Evolutionary conservation across 1,140 invertebrate genomes (phyloP).

Genomic region (Solenopsis invicta): DNA sequence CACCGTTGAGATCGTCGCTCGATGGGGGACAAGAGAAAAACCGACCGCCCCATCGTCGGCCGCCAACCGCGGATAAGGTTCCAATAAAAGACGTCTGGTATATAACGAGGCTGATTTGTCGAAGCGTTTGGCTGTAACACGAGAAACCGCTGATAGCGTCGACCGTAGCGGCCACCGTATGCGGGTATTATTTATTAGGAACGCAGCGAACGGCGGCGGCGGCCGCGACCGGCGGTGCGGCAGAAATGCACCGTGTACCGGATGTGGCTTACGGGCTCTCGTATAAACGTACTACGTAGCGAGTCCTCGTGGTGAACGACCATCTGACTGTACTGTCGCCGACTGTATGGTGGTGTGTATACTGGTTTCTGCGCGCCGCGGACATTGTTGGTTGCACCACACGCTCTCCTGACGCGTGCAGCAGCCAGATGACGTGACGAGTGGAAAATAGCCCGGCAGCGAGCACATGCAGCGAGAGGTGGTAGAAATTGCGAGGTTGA

Average conservation of each 20-base stretch:
- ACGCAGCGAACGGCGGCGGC: conserved; percentile 18
- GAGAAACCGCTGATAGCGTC: conserved; percentile 62
- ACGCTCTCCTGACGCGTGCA: conserved; percentile 50
- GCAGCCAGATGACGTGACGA: conserved; percentile 63
- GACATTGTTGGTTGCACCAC: conserved; percentile 43
- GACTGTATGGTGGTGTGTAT: conserved; percentile 20
- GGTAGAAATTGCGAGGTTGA: conserved; percentile 62
- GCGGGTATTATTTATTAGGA: conserved; percentile 65
- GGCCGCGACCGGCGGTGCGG: conserved; percentile 3
- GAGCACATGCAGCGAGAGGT: conserved; percentile 15
- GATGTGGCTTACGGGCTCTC: conserved; percentile 69
- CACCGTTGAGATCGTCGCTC: conserved; percentile 18
- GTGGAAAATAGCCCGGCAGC: conserved; percentile 49
- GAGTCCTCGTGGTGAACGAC: conserved; percentile 41
- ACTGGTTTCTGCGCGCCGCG: conserved; percentile 59
- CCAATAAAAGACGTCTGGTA: conserved; percentile 38
- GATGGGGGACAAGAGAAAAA: conserved; percentile 6
- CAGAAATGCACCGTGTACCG: conserved; percentile 68
- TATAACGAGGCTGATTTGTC: conserved; percentile 65
- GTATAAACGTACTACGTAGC: conserved; percentile 21
- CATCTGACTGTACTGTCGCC: conserved; percentile 67
- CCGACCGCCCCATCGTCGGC: too few species aligned
- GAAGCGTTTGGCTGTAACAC: neutral
- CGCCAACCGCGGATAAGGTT: conserved; percentile 52
- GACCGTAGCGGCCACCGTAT: conserved; percentile 4